Base-by-base conservation (phyloP, 23 tunicate genomes). In the Ciona savignyi region DNA sequence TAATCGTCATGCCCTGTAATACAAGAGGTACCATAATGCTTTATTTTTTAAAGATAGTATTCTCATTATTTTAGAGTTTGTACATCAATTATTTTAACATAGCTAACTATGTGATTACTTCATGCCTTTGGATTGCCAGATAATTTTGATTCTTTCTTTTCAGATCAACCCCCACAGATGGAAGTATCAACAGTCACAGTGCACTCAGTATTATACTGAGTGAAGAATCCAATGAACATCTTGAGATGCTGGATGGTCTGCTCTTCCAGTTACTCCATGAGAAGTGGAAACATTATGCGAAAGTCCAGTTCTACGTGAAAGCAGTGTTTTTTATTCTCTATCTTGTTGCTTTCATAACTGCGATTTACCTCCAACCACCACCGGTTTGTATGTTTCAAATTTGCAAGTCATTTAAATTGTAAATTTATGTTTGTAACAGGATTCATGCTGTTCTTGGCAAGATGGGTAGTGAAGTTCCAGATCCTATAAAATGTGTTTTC, bases 241-340 rank as follows among this genome's bases (percentile, higher is more conserved):
- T 91, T 23, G 78, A 76, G 2, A 91, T 91, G 97, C 64, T 91
- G 83, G 97, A 91, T 66, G 97, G 97, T 0, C 34, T 91, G 25
- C 51, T 85, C 0, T 91, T 79, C 63, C 97, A 91, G 61, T 67
- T 91, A 0, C 62, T 91, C 20, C 97, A 91, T 61, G 97, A 91
- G 29, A 91, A 91, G 63, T 91, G 97, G 97, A 91, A 91, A 71
- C 64, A 74, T 0, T 91, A 91, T 56, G 97, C 83, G 27, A 91
- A 91, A 71, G 49, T 80, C 19, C 69, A 71, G 29, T 91, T 91
- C 64, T 91, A 84, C 35, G 70, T 27, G 26, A 42, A 71, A 11
- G 82, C 48, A 23, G 69, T 64, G 0, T 67, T 51, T 6, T 91
- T 91, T 32, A 29, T 79, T 51, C 3, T 91, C 67, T 91, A 75